phyloP scores from a whole-genome alignment of 2,888 invertebrate species.

The Acronicta psi region DNA sequence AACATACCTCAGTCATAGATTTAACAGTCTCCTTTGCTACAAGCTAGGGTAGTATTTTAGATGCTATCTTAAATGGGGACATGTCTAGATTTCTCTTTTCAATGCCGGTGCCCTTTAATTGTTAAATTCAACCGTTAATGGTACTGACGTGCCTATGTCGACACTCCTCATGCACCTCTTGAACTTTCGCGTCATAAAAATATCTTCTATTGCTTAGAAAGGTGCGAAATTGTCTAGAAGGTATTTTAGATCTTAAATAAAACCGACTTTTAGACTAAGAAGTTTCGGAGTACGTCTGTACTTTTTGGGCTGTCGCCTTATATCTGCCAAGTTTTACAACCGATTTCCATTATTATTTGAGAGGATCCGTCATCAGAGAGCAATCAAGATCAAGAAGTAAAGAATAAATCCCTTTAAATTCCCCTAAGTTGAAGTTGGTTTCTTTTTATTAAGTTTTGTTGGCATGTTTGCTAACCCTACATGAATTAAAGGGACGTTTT shows the following conservation, averaged over 20 bases:
- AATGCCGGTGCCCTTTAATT: constrained; percentile 29
- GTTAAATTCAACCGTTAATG: constrained; percentile 24
- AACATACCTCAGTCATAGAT: no score
- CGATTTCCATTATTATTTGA: no score
- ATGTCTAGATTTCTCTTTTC: constrained; percentile 29
- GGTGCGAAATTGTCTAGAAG: constrained; percentile 19
- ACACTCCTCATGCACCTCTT: constrained; percentile 32
- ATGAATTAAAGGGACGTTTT: constrained; percentile 57
- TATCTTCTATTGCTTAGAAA: constrained; percentile 34
- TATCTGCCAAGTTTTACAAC: no score
- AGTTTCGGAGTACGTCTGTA: no score
- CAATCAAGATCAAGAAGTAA: no score
- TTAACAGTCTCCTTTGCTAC: not conserved
- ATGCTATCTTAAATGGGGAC: constrained; percentile 21
- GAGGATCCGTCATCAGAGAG: no score
- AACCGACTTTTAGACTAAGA: no score
- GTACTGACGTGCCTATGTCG: constrained; percentile 35
- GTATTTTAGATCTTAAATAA: not conserved
- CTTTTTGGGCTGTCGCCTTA: no score
- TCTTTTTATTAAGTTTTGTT: constrained; percentile 5
- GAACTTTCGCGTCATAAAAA: constrained; percentile 43
- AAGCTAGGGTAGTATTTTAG: constrained; percentile 3
- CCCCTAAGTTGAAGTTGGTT: not conserved
- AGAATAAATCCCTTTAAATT: no score
- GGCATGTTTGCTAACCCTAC: constrained; percentile 45